Base-by-base conservation (phyloP, 53 echinoderm and acorn worm species). In the Crossaster papposus region DNA sequence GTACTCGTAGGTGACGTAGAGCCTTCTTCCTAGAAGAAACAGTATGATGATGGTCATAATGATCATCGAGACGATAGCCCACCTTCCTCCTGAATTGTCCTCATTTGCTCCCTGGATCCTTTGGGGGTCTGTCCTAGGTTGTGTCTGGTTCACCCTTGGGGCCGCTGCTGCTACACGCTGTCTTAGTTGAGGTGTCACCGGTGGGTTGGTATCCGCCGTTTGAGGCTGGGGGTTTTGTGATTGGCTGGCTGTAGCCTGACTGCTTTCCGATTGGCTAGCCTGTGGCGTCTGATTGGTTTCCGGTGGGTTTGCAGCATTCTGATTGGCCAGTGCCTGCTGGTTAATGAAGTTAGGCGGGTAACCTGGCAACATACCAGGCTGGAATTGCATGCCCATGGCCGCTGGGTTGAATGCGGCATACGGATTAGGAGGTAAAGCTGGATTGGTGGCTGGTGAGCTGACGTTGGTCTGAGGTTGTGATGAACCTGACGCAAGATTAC, bases 1-100 rank as follows among this genome's bases (percentile, higher is more conserved):
- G 70, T 97, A 97, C 36, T 94, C 96, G 68, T 94, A 94, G 8
- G 91, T 92, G 68, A 92, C 32, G 51, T 93, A 97, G 3, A 96
- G 23, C 79, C 98, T 83, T 35, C 98, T 91, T 29, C 90, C 78
- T 30, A 96, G 74, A 38, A 97, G 89, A 18, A 85, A 82, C 22
- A 91, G 77, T 34, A 97, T 96, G 50, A 94, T 71, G 22, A 96
- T 37, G 37, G 92, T 94, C 12, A 97, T 68, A 23, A 95, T 62
- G 9, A 89, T 79, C 90, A 95, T 95, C 22, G 83, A 32, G 9
- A 92, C 54, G 13, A 95, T 64, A 10, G 95, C 91, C 64, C 87
- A 88, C 22, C 44, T 50, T 18, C 89, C 79, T 18, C 81, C 83
- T 24, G 90, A 90, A 54, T 88, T 91, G 65, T 68, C 74, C 37